A percentile compares a stretch with the other conserved stretches of the same genome.
Evolutionary conservation across 2,113 vertebrate species (phyloP).

Genomic region (Daubentonia madagascariensis): DNA sequence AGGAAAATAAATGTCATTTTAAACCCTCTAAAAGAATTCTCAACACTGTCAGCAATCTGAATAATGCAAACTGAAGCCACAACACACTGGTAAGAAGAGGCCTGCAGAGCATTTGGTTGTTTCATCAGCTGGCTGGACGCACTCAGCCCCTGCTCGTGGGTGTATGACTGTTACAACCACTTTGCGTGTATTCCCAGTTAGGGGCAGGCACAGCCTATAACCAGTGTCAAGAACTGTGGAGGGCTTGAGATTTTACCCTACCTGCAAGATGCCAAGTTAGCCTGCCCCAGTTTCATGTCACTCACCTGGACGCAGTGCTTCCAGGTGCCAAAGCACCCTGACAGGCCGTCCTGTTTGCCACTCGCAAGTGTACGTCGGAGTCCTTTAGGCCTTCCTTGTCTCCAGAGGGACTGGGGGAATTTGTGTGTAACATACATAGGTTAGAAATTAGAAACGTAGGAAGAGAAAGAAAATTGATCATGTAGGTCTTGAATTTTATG

Average conservation of each 20-base stretch:
- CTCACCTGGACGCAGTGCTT: background rate
- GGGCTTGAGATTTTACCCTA: background rate
- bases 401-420: background rate
- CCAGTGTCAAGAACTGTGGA: fast-evolving
- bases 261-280: fast-evolving
- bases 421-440: too few relatives aligned
- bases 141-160: background rate
- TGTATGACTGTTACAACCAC: fast-evolving
- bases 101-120: fast-evolving
- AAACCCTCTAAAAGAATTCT: background rate
- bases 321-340: fast-evolving
- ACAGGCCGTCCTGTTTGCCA: fast-evolving
- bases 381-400: background rate
- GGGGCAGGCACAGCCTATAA: fast-evolving
- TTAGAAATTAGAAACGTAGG: background rate
- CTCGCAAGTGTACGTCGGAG: background rate
- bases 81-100: background rate
- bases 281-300: fast-evolving
- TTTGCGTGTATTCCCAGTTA: too few relatives aligned
- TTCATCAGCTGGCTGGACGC: too few relatives aligned
- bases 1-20: background rate
- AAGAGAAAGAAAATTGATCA: background rate
- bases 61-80: fast-evolving
- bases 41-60: background rate
- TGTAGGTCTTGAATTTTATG: background rate